Conservation (phyloP, 2,888 invertebrate genomes). For the Smittia sp. region DNA sequence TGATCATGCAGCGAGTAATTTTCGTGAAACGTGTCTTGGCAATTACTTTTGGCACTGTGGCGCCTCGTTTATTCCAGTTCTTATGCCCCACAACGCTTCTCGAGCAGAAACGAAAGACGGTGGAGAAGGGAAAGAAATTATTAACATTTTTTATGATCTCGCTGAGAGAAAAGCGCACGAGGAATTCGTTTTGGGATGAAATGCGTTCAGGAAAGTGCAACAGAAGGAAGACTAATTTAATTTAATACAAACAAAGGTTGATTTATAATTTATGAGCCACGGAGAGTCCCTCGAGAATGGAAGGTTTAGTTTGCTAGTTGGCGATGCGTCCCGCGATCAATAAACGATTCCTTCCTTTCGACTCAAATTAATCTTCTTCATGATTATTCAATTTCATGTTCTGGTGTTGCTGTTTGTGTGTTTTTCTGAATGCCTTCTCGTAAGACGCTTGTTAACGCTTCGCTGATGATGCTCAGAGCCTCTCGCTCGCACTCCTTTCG, state of each 20-base stretch:
- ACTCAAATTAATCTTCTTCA: conserved; percentile 34
- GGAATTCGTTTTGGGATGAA: not conserved
- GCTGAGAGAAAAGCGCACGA: not conserved
- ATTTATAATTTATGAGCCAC: not conserved
- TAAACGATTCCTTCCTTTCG: not conserved
- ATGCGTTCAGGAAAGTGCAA: not conserved
- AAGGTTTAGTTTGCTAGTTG: not conserved
- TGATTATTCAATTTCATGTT: conserved; percentile 40
- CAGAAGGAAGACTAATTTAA: conserved; percentile 38
- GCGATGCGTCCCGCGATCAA: not conserved
- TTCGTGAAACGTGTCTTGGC: conserved; percentile 38
- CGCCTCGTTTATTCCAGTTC: conserved; percentile 6
- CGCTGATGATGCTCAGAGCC: conserved; percentile 17
- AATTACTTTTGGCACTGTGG: conserved; percentile 40
- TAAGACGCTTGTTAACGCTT: conserved; percentile 38
- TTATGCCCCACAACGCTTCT: not conserved
- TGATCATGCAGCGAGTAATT: conserved; percentile 6
- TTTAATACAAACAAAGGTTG: conserved; percentile 20
- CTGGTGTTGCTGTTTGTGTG: conserved; percentile 29
- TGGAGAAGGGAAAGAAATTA: not conserved
- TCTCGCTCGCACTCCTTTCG: not conserved
- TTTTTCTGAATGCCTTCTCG: conserved; percentile 36
- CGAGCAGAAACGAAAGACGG: not conserved
- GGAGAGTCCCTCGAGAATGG: not conserved
- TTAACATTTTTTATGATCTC: conserved; percentile 21